Conservation (phyloP, 2,797 vertebrate species). For the Lagorchestes hirsutus region DNA sequence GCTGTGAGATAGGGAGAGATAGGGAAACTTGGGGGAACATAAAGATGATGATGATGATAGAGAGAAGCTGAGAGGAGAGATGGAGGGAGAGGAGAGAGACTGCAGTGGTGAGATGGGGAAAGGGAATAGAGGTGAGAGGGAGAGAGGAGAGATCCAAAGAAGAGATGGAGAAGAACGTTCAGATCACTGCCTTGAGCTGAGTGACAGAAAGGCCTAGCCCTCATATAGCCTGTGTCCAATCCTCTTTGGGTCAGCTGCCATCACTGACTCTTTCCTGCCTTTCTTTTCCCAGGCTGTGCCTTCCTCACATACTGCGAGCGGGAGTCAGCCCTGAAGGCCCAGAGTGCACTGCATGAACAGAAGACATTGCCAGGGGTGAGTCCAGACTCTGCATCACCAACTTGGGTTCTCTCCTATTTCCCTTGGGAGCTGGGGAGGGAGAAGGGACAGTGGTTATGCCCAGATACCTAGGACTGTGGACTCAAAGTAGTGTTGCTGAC, state of each 20-base stretch:
- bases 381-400: conserved; percentile 58
- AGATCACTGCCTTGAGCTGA: neutral
- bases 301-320: conserved; percentile 92
- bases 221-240: neutral
- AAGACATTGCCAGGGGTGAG: conserved; percentile 91
- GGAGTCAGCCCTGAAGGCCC: conserved; percentile 91
- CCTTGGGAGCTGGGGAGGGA: neutral
- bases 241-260: conserved; percentile 50
- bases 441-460: neutral
- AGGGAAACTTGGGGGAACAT: conserved; percentile 15
- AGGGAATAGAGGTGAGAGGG: neutral
- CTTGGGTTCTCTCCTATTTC: neutral
- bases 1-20: conserved; percentile 57
- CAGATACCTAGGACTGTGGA: neutral
- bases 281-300: conserved; percentile 88
- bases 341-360: conserved; percentile 91
- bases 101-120: conserved; percentile 62
- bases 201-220: neutral
- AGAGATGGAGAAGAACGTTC: conserved; percentile 7
- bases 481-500: neutral
- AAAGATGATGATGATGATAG: neutral
- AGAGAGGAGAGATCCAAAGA: conserved; percentile 18
- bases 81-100: conserved; percentile 8
- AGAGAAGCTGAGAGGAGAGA: conserved; percentile 46
- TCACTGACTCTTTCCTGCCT: conserved; percentile 76